phyloP scores from a whole-genome alignment of 2,797 vertebrate species.

The Anolis apletophallus region DNA sequence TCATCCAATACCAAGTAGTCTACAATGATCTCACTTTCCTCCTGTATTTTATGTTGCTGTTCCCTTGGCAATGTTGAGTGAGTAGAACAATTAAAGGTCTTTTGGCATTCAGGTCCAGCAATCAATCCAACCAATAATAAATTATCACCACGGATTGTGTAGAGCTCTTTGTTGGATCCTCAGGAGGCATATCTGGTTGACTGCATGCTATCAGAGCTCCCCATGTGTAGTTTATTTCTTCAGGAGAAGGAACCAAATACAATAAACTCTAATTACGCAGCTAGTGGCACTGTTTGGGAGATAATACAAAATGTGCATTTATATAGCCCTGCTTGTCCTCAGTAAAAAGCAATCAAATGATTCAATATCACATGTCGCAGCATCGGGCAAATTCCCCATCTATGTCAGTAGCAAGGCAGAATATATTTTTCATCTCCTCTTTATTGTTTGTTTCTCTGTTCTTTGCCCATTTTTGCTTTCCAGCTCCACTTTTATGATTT shows the following conservation, averaged over 20 bases:
- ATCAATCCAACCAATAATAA: constrained; percentile 13
- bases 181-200: background rate
- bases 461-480: background rate
- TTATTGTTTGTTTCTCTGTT: background rate
- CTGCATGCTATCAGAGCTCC: constrained; percentile 13
- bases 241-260: constrained; percentile 41
- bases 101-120: constrained; percentile 14
- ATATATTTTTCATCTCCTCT: background rate
- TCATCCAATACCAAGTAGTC: background rate
- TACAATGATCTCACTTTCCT: background rate
- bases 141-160: constrained; percentile 13
- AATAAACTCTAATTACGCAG: constrained; percentile 46
- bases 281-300: constrained; percentile 27
- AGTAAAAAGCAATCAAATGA: constrained; percentile 47
- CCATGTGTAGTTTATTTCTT: constrained; percentile 1
- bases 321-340: constrained; percentile 35
- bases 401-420: constrained; percentile 7
- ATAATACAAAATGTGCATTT: constrained; percentile 25
- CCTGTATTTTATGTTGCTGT: constrained; percentile 1
- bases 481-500: background rate
- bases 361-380: constrained; percentile 39
- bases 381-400: constrained; percentile 22
- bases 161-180: constrained; percentile 8
- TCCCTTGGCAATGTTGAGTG: constrained; percentile 8
- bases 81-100: background rate